phyloP scores from a whole-genome alignment of 2,113 vertebrate genomes.

The Syrrhaptes paradoxus region DNA sequence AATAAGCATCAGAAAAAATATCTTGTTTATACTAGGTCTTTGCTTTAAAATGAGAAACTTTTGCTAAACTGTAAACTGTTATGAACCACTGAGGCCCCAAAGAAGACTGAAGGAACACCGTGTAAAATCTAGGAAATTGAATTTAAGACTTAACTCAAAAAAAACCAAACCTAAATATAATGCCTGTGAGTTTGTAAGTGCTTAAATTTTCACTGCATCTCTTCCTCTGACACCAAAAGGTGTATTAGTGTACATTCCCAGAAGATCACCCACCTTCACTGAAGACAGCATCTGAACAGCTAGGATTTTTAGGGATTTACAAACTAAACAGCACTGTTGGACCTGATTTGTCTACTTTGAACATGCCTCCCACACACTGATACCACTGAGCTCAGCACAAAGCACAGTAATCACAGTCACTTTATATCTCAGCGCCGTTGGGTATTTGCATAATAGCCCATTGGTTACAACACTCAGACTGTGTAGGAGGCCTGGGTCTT shows the following conservation, averaged over 20 bases:
- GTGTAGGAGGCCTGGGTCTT: not conserved
- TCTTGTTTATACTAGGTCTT: not conserved
- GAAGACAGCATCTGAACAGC: not conserved
- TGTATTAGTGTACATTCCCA: not conserved
- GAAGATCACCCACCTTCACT: not conserved
- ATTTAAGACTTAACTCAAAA: not conserved
- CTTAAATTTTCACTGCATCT: not conserved
- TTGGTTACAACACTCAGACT: not conserved
- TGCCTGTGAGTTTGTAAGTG: not conserved
- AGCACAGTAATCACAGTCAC: not conserved
- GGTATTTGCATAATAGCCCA: not conserved
- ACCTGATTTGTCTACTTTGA: not conserved
- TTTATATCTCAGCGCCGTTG: not conserved
- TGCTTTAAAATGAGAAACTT: not conserved
- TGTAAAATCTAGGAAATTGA: not conserved
- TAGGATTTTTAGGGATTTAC: not conserved
- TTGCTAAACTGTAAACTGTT: not conserved
- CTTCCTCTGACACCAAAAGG: not conserved
- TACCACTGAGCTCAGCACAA: slow-evolving; percentile 5
- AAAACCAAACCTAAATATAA: not conserved
- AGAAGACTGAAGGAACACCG: not conserved
- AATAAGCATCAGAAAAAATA: not conserved
- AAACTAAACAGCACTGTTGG: not conserved
- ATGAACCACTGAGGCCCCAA: not conserved
- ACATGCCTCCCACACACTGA: not conserved